Evolutionary conservation across 2,797 vertebrate genomes (phyloP).

Genomic region (Orestias chungarensis): DNA sequence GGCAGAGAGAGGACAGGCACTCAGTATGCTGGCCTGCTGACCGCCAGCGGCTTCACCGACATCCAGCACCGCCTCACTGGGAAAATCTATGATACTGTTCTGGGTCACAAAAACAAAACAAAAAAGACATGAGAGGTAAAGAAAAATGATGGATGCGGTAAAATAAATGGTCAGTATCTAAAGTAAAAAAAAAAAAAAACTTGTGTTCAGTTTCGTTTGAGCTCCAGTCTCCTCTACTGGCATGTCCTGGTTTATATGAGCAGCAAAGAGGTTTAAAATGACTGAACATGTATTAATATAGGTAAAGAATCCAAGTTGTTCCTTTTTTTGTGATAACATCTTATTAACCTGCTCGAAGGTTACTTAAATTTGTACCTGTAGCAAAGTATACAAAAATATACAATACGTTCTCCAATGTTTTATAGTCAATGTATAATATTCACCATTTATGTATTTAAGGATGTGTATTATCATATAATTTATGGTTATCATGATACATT

Average conservation of each 20-base stretch:
- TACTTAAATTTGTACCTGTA: too few species aligned
- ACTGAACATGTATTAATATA: background rate
- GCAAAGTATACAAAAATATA: too few species aligned
- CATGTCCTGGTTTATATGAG: background rate
- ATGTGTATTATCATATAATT: too few species aligned
- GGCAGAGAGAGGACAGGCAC: conserved; percentile 82
- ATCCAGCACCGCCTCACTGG: conserved; percentile 79
- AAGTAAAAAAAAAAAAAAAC: background rate
- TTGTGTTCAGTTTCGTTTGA: background rate
- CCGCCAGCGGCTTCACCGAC: conserved; percentile 77
- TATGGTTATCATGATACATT: too few species aligned
- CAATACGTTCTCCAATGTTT: too few species aligned
- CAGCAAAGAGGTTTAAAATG: background rate
- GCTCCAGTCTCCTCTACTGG: background rate
- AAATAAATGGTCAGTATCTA: background rate
- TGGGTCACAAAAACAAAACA: conserved; percentile 85
- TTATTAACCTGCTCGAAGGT: too few species aligned
- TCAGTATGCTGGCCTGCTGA: conserved; percentile 80
- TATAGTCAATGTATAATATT: too few species aligned
- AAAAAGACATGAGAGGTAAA: conserved; percentile 25
- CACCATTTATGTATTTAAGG: too few species aligned
- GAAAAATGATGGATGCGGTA: background rate
- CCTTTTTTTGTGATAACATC: too few species aligned
- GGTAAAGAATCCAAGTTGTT: too few species aligned
- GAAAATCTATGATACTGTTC: conserved; percentile 84